phyloP scores from a whole-genome alignment of 2,113 vertebrate species.

The Mandrillus leucophaeus region DNA sequence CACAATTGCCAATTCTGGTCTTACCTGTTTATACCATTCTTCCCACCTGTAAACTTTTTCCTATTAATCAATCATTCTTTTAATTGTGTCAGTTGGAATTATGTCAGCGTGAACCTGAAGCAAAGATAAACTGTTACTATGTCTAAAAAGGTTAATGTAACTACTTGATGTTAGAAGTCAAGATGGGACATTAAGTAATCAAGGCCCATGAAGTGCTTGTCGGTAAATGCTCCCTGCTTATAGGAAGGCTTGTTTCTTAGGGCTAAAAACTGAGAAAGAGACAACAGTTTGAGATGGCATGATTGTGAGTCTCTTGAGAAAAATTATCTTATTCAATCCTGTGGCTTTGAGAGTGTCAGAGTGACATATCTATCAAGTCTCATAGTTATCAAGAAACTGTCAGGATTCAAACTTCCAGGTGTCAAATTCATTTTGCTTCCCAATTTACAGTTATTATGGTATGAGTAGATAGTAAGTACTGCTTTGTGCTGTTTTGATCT shows the following conservation, averaged over 20 bases:
- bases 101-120: slow-evolving; percentile 35
- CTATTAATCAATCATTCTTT: neutral
- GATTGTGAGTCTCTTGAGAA: neutral
- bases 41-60: neutral
- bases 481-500: slow-evolving; percentile 44
- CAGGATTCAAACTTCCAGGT: slow-evolving; percentile 38
- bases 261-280: neutral
- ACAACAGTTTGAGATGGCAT: neutral
- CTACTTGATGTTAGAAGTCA: neutral
- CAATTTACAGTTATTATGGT: neutral
- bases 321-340: slow-evolving; percentile 42
- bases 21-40: slow-evolving; percentile 23
- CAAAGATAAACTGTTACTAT: slow-evolving; percentile 16
- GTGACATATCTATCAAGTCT: slow-evolving; percentile 7
- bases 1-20: neutral
- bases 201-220: neutral
- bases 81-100: slow-evolving; percentile 15
- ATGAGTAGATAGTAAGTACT: slow-evolving; percentile 10
- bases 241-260: neutral
- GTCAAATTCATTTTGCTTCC: slow-evolving; percentile 41
- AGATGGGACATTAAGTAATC: neutral
- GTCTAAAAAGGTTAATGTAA: slow-evolving; percentile 18
- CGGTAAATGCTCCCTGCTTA: neutral
- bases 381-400: slow-evolving; percentile 28
- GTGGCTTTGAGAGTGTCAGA: slow-evolving; percentile 15